Evolutionary conservation across 2,113 vertebrate species (phyloP).

Genomic region (Furnarius figulus): DNA sequence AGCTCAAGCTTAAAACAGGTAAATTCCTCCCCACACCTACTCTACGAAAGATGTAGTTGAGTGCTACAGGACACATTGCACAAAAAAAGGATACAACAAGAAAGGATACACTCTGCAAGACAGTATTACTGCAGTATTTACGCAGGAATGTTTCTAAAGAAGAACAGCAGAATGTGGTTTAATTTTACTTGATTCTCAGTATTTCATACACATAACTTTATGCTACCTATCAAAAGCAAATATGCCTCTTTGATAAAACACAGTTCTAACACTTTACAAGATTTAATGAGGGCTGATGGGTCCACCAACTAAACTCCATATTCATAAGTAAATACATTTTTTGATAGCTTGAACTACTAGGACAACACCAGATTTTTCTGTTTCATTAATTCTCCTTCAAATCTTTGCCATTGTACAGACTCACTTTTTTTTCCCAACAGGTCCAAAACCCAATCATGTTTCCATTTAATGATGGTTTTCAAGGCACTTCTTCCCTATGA

Average conservation of each 20-base stretch:
- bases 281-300: neutral
- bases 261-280: neutral
- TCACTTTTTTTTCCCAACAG: neutral
- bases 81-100: constrained; percentile 85
- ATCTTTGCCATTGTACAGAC: neutral
- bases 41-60: neutral
- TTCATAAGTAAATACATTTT: constrained; percentile 5
- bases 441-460: neutral
- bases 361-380: neutral
- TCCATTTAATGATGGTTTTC: neutral
- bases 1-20: neutral
- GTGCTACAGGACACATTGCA: constrained; percentile 54
- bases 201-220: constrained; percentile 58
- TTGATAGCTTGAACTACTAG: neutral
- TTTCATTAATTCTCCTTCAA: neutral
- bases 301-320: neutral
- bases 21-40: constrained; percentile 49
- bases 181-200: constrained; percentile 70
- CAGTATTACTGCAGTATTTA: constrained; percentile 82
- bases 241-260: neutral
- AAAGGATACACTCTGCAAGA: constrained; percentile 86
- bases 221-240: constrained; percentile 37
- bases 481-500: neutral
- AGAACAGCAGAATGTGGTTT: constrained; percentile 83
- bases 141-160: constrained; percentile 83